Evolutionary conservation across 2,888 invertebrate species (phyloP).

Genomic region (Isotomurus palustris): DNA sequence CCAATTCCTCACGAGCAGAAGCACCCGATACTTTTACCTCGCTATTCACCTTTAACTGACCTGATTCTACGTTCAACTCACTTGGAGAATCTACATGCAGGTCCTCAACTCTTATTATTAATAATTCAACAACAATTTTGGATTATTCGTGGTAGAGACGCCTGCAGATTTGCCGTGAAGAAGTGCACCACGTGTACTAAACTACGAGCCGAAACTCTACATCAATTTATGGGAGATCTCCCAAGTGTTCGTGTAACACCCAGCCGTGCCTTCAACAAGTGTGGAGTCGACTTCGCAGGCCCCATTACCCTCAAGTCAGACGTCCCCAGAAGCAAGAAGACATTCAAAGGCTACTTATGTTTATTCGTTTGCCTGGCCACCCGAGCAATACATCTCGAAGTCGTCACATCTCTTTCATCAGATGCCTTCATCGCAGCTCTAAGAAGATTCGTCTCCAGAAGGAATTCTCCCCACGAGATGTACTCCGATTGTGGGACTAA

Average conservation of each 20-base stretch:
- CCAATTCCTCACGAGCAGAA: conserved; percentile 17
- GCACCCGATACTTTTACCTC: conserved; percentile 35
- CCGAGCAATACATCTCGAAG: conserved; percentile 43
- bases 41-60: conserved; percentile 17
- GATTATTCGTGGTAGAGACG: conserved; percentile 19
- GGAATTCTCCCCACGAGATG: conserved; percentile 45
- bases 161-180: conserved; percentile 9
- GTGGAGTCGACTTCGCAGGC: conserved; percentile 31
- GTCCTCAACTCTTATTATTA: conserved; percentile 13
- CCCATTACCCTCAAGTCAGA: background rate
- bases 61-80: conserved; percentile 27
- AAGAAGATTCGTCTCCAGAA: conserved; percentile 46
- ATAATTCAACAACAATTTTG: conserved; percentile 17
- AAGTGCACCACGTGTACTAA: conserved; percentile 34
- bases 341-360: conserved; percentile 3
- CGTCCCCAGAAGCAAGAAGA: background rate
- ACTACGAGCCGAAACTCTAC: conserved; percentile 9
- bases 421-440: conserved; percentile 48
- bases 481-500: conserved; percentile 48
- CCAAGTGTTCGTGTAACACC: conserved; percentile 41
- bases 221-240: conserved; percentile 47
- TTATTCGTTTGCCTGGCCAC: conserved; percentile 16
- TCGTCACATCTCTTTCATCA: conserved; percentile 46
- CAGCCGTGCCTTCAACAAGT: conserved; percentile 42
- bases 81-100: conserved; percentile 26